Evolutionary conservation across 2,113 vertebrate genomes (phyloP).

Genomic region (Microtus oregoni): DNA sequence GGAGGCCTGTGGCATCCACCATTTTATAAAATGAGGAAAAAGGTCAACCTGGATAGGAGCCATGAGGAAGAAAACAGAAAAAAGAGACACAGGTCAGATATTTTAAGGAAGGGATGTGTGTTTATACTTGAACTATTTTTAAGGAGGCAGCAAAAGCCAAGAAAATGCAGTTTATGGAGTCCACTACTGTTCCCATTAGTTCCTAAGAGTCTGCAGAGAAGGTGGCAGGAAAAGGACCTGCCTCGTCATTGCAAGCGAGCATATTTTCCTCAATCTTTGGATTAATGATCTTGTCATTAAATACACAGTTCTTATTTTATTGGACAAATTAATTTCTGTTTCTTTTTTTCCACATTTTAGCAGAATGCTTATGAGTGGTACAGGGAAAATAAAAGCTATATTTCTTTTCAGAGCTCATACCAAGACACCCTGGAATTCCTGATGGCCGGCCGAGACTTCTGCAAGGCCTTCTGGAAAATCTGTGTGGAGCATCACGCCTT

Average conservation of each 20-base stretch:
- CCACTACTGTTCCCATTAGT: neutral
- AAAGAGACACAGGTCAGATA: neutral
- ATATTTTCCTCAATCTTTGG: neutral
- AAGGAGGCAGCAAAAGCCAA: neutral
- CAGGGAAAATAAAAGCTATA: fast-evolving
- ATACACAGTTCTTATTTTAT: neutral
- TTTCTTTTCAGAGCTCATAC: conserved; percentile 91
- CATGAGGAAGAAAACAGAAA: neutral
- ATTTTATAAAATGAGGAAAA: neutral
- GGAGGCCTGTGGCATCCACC: neutral
- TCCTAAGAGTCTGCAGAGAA: neutral
- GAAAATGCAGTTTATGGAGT: too few relatives aligned
- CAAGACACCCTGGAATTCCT: conserved; percentile 98
- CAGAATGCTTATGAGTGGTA: neutral
- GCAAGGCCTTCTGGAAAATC: conserved; percentile 99
- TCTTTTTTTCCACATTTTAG: neutral
- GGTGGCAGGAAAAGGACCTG: neutral
- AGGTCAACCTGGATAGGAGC: neutral
- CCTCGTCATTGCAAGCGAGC: neutral
- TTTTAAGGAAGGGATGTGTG: neutral
- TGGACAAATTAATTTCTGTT: neutral
- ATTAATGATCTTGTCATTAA: neutral
- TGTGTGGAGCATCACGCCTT: conserved; percentile 99
- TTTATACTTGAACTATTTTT: neutral
- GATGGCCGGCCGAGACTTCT: conserved; percentile 97